A percentile compares a stretch with the other conserved stretches of the same genome.
phyloP scores from a whole-genome alignment of 2,797 vertebrate genomes.

The Sebastiscus albofasciatus region DNA sequence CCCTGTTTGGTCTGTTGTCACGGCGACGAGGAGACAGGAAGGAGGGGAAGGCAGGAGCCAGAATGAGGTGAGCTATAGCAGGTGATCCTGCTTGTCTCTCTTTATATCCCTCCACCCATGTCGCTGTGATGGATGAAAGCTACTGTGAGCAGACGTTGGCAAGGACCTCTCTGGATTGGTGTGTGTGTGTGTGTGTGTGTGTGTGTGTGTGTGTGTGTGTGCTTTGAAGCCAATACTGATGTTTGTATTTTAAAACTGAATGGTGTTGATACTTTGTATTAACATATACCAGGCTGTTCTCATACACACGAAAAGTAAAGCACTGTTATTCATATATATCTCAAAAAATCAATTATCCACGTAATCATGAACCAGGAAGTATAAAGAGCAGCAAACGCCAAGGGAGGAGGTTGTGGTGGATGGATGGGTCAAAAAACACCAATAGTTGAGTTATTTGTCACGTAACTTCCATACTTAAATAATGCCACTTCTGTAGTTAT shows the following conservation, averaged over 20 bases:
- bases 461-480: too few species aligned
- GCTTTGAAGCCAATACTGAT: not conserved
- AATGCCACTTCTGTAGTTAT: too few species aligned
- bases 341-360: too few species aligned
- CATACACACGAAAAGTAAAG: too few species aligned
- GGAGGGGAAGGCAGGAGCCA: slow-evolving; percentile 43
- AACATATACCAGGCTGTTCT: not conserved
- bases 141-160: slow-evolving; percentile 29
- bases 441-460: too few species aligned
- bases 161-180: not conserved
- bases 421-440: too few species aligned
- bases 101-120: slow-evolving; percentile 23
- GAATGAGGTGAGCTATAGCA: slow-evolving; percentile 63
- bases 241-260: not conserved
- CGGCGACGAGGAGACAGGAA: slow-evolving; percentile 66
- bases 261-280: not conserved
- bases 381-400: too few species aligned
- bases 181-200: not conserved
- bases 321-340: too few species aligned
- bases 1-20: slow-evolving; percentile 71
- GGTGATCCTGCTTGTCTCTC: slow-evolving; percentile 56
- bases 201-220: too few species aligned
- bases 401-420: too few species aligned
- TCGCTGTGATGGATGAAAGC: slow-evolving; percentile 40
- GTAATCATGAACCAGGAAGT: too few species aligned